Evolutionary conservation across 2,113 vertebrate species (phyloP), one percentile per base, ranked within the genome.

Genomic region (Picathartes gymnocephalus): DNA sequence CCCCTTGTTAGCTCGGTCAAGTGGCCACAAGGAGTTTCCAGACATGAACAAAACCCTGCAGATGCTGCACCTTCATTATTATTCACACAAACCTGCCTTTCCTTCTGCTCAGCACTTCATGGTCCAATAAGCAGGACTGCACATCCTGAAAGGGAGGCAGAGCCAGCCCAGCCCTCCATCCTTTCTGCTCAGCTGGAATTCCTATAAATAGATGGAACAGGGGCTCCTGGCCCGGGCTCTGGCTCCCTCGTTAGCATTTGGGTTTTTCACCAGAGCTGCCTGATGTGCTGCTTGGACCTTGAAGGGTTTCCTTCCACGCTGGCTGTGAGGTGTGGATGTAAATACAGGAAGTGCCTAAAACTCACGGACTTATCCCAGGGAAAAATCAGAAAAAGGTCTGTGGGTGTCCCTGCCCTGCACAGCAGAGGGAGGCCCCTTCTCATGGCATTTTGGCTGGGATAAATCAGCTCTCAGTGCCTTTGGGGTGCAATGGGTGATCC

Each of bases 31-130:
- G 81, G 50, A 65, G 28, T 33, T 96, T 78, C 51, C 51, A 73
- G 91, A 3, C 42, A 8, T 5, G 51, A 65, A 50, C 40, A 48
- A 50, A 83, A 15, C 60, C 37, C 74, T 90, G 81, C 81, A 83
- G 89, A 40, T 35, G 76, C 54, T 94, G 3, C 35, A 27, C 74
- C 72, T 88, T 91, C 35, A 66, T 94, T 81, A 60, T 69, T 77
- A 89, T 91, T 87, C 93, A 48, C 87, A 64, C 72, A 71, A 88
- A 80, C 80, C 82, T 93, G 66, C 56, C 64, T 56, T 86, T 76
- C 85, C 92, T 91, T 86, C 92, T 97, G 90, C 92, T 96, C 65
- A 73, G 57, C n/a, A 12, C 47, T 82, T 91, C 70, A 87, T 51
- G 96, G 93, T 30, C 82, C 60, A 40, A 24, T 65, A 39, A 79